These are phyloP conservation scores for Emydoidea blandingii DNA, from an alignment of 2,797 vertebrate species.

Conservation along the genomic window DNA sequence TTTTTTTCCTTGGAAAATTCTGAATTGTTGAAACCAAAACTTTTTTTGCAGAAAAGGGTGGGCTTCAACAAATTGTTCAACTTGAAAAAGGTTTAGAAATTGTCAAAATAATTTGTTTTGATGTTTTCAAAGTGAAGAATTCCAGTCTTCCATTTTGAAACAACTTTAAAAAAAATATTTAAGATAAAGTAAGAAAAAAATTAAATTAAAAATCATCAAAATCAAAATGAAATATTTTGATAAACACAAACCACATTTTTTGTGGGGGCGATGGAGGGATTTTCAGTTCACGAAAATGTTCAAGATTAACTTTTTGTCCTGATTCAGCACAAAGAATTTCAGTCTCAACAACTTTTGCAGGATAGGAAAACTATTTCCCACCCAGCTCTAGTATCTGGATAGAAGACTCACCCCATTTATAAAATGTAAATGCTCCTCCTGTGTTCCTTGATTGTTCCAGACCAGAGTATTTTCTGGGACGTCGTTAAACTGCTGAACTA, in stretches of 20 bases:
- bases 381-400: not conserved
- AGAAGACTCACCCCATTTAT: not conserved
- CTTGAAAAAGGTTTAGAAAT: too few species aligned
- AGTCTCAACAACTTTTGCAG: not conserved
- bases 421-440: not conserved
- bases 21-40: too few species aligned
- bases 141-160: too few species aligned
- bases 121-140: too few species aligned
- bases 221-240: not conserved
- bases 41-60: too few species aligned
- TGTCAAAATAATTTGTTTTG: too few species aligned
- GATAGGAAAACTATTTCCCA: not conserved
- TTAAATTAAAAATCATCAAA: too few species aligned
- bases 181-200: too few species aligned
- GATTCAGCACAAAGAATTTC: not conserved
- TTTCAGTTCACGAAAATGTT: not conserved
- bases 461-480: slow-evolving; percentile 20
- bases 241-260: not conserved
- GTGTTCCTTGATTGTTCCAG: not conserved
- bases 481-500: not conserved
- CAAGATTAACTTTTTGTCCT: not conserved
- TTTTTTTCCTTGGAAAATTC: too few species aligned
- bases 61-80: too few species aligned
- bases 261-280: not conserved
- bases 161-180: too few species aligned